phyloP scores from a whole-genome alignment of 2,888 invertebrate species.

The Melikaiella ostensackeni region DNA sequence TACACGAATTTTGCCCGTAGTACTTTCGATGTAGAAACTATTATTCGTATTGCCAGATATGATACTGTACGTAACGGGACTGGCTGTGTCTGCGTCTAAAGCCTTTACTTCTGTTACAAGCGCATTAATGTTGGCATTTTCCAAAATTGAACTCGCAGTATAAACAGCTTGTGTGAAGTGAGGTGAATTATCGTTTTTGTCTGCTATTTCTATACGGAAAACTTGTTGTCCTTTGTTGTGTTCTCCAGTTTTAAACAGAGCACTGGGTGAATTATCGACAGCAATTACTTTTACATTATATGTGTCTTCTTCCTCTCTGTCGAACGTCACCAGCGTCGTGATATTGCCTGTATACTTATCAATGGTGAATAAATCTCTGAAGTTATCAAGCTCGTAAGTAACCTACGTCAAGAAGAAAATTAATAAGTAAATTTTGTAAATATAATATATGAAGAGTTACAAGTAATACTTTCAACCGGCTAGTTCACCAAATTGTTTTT shows the following conservation, averaged over 20 bases:
- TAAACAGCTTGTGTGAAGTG: slow-evolving; percentile 89
- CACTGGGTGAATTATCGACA: slow-evolving; percentile 92
- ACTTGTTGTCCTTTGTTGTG: slow-evolving; percentile 89
- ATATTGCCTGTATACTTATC: slow-evolving; percentile 93
- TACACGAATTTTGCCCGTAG: slow-evolving; percentile 91
- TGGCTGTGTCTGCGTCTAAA: slow-evolving; percentile 91
- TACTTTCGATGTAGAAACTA: slow-evolving; percentile 90
- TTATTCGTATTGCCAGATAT: slow-evolving; percentile 89
- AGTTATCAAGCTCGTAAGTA: slow-evolving; percentile 85
- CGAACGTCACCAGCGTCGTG: slow-evolving; percentile 88
- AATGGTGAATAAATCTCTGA: slow-evolving; percentile 88
- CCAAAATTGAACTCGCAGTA: slow-evolving; percentile 86
- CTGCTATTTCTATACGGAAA: slow-evolving; percentile 94
- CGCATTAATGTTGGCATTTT: slow-evolving; percentile 90
- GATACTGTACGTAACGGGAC: slow-evolving; percentile 92
- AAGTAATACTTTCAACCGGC: no score
- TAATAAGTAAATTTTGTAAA: neutral
- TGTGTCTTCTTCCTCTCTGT: slow-evolving; percentile 90
- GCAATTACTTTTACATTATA: slow-evolving; percentile 95
- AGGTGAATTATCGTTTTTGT: slow-evolving; percentile 97
- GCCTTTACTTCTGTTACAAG: slow-evolving; percentile 93
- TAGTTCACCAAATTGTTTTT: no score
- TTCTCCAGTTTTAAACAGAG: slow-evolving; percentile 81
- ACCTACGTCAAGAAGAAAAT: slow-evolving; percentile 76
- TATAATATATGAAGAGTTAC: no score